These are phyloP conservation scores for Tuta absoluta DNA, from an alignment of 2,888 invertebrate species.

Conservation along the genomic window DNA sequence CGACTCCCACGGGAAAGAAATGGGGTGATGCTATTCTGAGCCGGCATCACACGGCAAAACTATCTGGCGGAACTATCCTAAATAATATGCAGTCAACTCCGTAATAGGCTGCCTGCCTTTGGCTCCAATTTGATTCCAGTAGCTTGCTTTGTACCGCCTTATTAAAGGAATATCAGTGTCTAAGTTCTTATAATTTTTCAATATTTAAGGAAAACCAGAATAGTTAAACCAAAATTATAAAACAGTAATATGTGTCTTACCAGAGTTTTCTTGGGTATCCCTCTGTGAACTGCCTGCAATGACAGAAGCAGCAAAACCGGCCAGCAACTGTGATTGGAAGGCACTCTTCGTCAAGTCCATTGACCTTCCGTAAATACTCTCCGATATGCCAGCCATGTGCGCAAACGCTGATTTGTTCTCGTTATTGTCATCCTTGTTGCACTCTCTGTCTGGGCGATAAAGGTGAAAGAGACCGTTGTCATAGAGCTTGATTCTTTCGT, in stretches of 20 bases:
- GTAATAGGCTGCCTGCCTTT: too few species aligned
- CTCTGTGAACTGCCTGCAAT: constrained; percentile 69
- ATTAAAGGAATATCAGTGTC: too few species aligned
- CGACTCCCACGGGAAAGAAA: too few species aligned
- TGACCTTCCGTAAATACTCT: constrained; percentile 68
- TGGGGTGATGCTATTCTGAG: too few species aligned
- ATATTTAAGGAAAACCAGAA: too few species aligned
- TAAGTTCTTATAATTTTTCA: too few species aligned
- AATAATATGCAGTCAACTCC: too few species aligned
- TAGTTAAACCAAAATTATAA: too few species aligned
- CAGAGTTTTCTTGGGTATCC: constrained; percentile 62
- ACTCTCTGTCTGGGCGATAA: constrained; percentile 62
- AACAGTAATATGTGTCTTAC: constrained; percentile 41
- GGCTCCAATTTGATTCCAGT: too few species aligned
- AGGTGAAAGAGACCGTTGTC: constrained; percentile 69
- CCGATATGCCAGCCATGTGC: constrained; percentile 56
- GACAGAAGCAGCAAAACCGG: constrained; percentile 70
- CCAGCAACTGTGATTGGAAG: constrained; percentile 71
- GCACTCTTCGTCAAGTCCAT: constrained; percentile 71
- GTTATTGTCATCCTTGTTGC: constrained; percentile 53
- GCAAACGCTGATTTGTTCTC: constrained; percentile 55
- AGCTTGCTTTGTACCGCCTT: too few species aligned
- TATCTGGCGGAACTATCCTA: too few species aligned
- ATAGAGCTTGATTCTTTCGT: constrained; percentile 66
- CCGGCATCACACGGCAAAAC: too few species aligned